Evolutionary conservation across 2,888 invertebrate species (phyloP), one percentile per base, ranked within the genome.

Genomic region (Hyposoter didymator): DNA sequence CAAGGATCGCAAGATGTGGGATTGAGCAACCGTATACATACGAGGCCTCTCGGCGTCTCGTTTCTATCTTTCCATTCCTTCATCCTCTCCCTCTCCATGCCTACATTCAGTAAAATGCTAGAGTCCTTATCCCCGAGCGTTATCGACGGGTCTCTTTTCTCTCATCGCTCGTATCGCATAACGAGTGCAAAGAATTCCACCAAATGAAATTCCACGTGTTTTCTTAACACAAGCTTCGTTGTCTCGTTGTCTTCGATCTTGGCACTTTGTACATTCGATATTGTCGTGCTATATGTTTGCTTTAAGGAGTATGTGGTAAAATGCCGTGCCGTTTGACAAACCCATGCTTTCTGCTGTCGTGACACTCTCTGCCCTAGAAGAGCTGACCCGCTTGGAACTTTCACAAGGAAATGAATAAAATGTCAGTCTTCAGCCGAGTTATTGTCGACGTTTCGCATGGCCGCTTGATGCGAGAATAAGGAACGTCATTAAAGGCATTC

Each of bases 141-240:
- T 59, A 70, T 84, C 66, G 66, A 67, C 39, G 62, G 32, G 62
- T 55, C 72, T 64, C 35, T 62, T 69, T 52, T 82, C 52, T 67
- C 72, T 75, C 84, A 28, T 76, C 43, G 84, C 81, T 81, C 79
- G 78, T 72, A 70, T 64, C 73, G 84, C 86, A 90, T 92, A 92
- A 92, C 91, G 91, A 92, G 90, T 88, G 88, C 87, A 87, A 87
- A 90, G 91, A 91, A 92, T 92, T 90, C 88, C 86, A 86, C 88
- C 89, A 92, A 92, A 91, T 92, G 89, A 91, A 92, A 92, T 92
- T 92, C 92, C 89, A 78, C 75, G 75, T 82, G 73, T 79, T 82
- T 76, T 74, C 82, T 73, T 73, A 66, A 80, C 59, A 79, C 5
- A n/a, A 19, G 62, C 19, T 28, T 70, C n/a, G 49, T 35, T 66